phyloP scores from a whole-genome alignment of 2,113 vertebrate genomes.

The Crotalus helleri region DNA sequence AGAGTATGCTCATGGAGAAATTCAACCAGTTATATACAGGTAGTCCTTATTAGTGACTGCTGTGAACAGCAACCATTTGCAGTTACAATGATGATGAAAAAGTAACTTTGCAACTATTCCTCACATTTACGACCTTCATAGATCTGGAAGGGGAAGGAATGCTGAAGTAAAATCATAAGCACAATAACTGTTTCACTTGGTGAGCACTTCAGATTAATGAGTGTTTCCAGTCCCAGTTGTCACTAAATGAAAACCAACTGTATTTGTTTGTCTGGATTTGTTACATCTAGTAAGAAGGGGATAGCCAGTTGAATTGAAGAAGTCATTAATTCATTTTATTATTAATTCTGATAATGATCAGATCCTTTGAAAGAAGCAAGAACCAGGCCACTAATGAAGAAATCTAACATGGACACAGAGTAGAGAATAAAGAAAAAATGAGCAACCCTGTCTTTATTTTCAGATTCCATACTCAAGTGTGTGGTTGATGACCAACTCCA shows the following conservation, averaged over 20 bases:
- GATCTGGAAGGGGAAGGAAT: background rate
- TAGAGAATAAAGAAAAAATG: background rate
- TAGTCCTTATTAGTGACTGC: background rate
- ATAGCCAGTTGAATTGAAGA: background rate
- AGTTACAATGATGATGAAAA: background rate
- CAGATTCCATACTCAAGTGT: background rate
- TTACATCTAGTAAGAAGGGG: background rate
- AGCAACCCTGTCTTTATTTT: background rate
- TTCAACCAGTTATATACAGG: background rate
- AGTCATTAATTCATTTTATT: background rate
- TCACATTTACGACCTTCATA: background rate
- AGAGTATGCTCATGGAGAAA: background rate
- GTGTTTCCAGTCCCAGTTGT: background rate
- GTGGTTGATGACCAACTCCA: background rate
- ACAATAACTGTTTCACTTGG: background rate
- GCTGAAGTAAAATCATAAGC: background rate
- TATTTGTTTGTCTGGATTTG: background rate
- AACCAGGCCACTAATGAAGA: background rate
- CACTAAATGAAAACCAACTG: background rate
- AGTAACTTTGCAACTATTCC: background rate
- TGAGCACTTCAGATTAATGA: background rate
- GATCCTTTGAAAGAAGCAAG: background rate
- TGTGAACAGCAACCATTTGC: background rate
- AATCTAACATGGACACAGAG: background rate
- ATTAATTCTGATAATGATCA: background rate